Evolutionary conservation across 2,797 vertebrate genomes (phyloP), one percentile per base, ranked within the genome.

Genomic region (Epinephelus coioides): DNA sequence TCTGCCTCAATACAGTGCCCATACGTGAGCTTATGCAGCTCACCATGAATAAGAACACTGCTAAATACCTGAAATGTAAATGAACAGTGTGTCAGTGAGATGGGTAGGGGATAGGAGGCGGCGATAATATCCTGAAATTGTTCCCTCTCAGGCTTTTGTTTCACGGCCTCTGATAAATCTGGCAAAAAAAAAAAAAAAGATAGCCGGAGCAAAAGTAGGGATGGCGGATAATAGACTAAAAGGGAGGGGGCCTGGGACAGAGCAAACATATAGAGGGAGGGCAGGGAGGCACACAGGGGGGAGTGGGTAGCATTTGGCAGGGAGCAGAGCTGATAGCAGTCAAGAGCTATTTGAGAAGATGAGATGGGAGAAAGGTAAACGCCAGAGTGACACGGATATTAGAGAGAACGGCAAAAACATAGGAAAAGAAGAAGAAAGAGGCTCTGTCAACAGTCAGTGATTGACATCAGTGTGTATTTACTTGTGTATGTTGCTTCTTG

Each of bases 61-160:
- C 25, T 27, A 40, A 76, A 73, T 27, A 47, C 57, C 25, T 46
- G n/a, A 61, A 74, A 54, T 73, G 25, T 55, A 53, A 55, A 67
- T 21, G 18, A 3, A 38, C 21, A 34, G 55, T 57, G 57, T 57
- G 17, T 61, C 9, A 23, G 57, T 73, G 54, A 53, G 63, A 55
- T 17, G 43, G 13, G 13, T 17, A 21, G 18, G 12, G 30, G 21
- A 71, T 40, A 69, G 38, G 14, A 53, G 69, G 46, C 11, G 46
- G 65, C 2, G 43, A 85, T 84, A 59, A 77, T 76, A 81, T 89
- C 83, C 79, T 84, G 78, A 88, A 88, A 89, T 85, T 71, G 82
- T 83, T 79, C 56, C 64, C 55, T 79, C 40, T 76, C 76, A 59
- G 64, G 50, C 81, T 82, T 88, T 90, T 89, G 84, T 88, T 90